phyloP scores from a whole-genome alignment of 2,888 invertebrate genomes.

The Tetheella fluctuosa region DNA sequence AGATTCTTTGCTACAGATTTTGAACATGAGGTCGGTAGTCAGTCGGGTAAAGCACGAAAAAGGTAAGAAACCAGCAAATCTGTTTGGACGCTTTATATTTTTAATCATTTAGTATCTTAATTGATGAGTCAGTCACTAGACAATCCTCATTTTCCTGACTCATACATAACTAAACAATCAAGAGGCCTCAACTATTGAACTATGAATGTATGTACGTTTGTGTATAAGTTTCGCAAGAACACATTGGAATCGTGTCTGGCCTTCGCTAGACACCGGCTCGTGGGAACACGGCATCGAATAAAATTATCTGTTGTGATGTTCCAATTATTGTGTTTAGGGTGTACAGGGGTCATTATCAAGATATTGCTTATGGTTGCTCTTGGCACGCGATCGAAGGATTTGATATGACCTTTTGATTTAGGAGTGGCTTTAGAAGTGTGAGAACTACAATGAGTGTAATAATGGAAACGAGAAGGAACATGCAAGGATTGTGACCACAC shows the following conservation, averaged over 20 bases:
- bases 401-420: conserved; percentile 6
- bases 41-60: no score
- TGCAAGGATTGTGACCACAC: no score
- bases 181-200: conserved; percentile 6
- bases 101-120: not conserved
- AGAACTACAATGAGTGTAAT: no score
- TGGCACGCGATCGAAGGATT: conserved; percentile 8
- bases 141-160: not conserved
- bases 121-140: not conserved
- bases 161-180: conserved; percentile 4
- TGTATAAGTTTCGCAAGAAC: conserved; percentile 8
- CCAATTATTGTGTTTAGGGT: conserved; percentile 12
- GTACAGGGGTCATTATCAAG: conserved; percentile 9
- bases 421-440: not conserved
- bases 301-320: conserved; percentile 7
- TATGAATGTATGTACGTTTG: conserved; percentile 5
- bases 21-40: no score
- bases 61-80: no score
- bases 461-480: no score
- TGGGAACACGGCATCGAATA: conserved; percentile 8
- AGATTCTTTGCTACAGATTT: no score
- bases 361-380: not conserved
- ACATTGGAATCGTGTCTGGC: not conserved
- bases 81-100: no score
- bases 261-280: conserved; percentile 3